Evolutionary conservation across 2,113 vertebrate species (phyloP).

Genomic region (Amphiprion percula): DNA sequence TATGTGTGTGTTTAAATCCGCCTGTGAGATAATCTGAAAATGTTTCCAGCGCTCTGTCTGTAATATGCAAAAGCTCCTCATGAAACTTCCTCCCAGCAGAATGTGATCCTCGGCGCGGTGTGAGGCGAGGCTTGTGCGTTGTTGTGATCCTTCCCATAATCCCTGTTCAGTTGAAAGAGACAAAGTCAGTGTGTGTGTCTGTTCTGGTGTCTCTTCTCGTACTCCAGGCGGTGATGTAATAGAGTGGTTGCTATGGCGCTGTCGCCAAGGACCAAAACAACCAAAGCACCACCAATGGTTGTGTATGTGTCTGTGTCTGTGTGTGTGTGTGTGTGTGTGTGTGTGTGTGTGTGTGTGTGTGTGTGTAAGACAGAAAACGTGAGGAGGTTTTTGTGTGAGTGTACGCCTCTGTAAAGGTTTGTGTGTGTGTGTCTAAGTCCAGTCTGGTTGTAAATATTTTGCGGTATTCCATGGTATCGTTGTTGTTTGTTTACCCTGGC

Average conservation of each 20-base stretch:
- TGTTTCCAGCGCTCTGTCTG: slow-evolving; percentile 29
- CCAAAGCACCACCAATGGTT: slow-evolving; percentile 19
- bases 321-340: neutral
- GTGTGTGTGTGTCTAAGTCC: slow-evolving; percentile 22
- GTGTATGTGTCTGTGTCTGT: slow-evolving; percentile 11
- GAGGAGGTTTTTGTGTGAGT: neutral
- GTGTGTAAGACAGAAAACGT: neutral
- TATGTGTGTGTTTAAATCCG: slow-evolving; percentile 16
- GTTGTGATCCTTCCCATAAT: slow-evolving; percentile 1
- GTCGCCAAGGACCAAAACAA: slow-evolving; percentile 67
- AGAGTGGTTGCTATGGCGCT: slow-evolving; percentile 58
- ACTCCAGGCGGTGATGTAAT: slow-evolving; percentile 61
- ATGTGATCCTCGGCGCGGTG: neutral
- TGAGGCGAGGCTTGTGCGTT: neutral
- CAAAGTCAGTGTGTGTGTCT: slow-evolving; percentile 3
- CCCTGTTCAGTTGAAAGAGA: neutral
- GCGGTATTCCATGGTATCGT: slow-evolving; percentile 76
- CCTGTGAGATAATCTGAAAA: slow-evolving; percentile 11
- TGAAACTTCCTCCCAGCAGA: slow-evolving; percentile 42
- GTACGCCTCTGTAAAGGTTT: neutral
- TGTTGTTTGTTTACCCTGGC: slow-evolving; percentile 66
- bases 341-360: slow-evolving; percentile 4
- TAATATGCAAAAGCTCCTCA: slow-evolving; percentile 34
- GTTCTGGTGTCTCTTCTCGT: slow-evolving; percentile 10
- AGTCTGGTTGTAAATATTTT: slow-evolving; percentile 74